These are phyloP conservation scores for Pristionchus fissidentatus DNA, from an alignment of 2,888 invertebrate species.

Conservation along the genomic window DNA sequence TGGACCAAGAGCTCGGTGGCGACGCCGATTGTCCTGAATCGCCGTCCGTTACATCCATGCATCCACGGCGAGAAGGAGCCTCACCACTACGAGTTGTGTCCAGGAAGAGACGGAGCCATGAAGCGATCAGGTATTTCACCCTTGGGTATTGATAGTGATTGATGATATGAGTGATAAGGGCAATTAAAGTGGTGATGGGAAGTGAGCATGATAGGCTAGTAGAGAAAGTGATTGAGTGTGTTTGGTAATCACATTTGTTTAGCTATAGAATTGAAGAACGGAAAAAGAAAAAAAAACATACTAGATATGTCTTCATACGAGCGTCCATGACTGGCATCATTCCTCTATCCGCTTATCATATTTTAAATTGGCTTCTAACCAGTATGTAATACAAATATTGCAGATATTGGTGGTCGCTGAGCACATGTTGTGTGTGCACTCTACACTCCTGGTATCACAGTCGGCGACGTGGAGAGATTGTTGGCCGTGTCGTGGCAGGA, in stretches of 20 bases:
- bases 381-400: no score
- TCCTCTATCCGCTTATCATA: no score
- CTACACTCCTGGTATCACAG: slow-evolving; percentile 96
- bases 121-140: slow-evolving; percentile 83
- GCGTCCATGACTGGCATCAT: no score
- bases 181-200: background rate
- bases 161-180: background rate
- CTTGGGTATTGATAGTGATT: background rate
- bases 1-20: slow-evolving; percentile 32
- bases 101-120: slow-evolving; percentile 88
- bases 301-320: no score
- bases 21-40: slow-evolving; percentile 50
- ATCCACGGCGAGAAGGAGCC: slow-evolving; percentile 78
- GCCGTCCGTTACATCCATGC: slow-evolving; percentile 83
- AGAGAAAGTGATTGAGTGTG: no score
- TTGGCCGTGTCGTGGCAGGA: slow-evolving; percentile 93
- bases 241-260: no score
- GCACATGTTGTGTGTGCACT: slow-evolving; percentile 97
- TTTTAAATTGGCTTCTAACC: no score
- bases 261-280: no score
- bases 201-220: background rate
- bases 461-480: slow-evolving; percentile 91
- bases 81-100: slow-evolving; percentile 94
- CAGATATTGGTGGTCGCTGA: slow-evolving; percentile 81
- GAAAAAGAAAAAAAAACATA: no score